Base-by-base conservation (phyloP, 2,888 invertebrate genomes). In the Noctua janthe region DNA sequence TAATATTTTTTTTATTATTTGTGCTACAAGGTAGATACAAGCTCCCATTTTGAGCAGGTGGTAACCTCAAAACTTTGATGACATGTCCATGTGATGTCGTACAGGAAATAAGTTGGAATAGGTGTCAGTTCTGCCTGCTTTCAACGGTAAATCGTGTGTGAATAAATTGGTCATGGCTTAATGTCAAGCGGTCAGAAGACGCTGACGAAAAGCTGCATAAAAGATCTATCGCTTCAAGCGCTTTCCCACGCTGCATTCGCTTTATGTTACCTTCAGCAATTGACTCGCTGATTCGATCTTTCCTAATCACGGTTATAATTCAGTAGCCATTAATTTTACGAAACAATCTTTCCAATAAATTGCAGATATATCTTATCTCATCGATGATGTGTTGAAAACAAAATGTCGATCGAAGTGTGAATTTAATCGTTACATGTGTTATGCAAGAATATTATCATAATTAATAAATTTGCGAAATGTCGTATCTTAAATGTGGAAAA, bases 1-100 rank as follows among this genome's bases (percentile, higher is more conserved):
- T 91, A 90, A 89, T 89, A 88, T 94, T 93, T 92, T 93, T 93
- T 92, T 93, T 92, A 93, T 93, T 86, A 78, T 84, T 87, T 87
- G 79, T 90, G 87, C 85, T 88, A 88, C 92, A 93, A 93, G 51
- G 70, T 71, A 82, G 91, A 90, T 89, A 90, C 88, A 87, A 89
- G 90, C 89, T 90, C 91, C 89, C 82, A 89, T 90, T 88, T 84
- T 74, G 74, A 85, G 78, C 89, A 89, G 89, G 89, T 90, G 88
- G 83, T 89, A 87, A 87, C 88, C 90, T 89, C 86, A 84, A 84
- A 89, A 81, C 23, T 78, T 78, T 83, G 80, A 89, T 83, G 82
- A 87, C 83, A 83, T 80, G 89, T 76, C 85, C 74, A 76, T 82
- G 80, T 77, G 71, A 76, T 85, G 76, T 73, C 84, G 82, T 83